These are phyloP conservation scores for Arrhamphus sclerolepis DNA, from an alignment of 2,797 vertebrate genomes.

Conservation along the genomic window DNA sequence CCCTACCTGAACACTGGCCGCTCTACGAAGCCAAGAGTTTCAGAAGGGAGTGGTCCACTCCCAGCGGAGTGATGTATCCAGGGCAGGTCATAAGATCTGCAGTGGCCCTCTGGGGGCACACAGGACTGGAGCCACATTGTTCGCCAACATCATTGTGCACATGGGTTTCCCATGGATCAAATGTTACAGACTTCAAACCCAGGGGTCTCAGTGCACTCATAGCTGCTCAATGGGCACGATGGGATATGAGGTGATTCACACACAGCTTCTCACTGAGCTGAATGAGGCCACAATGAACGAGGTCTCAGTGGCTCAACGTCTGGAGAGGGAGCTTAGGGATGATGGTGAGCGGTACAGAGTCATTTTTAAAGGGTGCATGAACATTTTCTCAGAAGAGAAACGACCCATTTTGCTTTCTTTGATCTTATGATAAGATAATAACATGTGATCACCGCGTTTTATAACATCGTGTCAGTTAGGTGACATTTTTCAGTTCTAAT, in stretches of 20 bases:
- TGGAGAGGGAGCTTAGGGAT: conserved; percentile 6
- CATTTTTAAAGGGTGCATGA: not conserved
- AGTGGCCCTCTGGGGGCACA: conserved; percentile 78
- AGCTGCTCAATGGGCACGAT: conserved; percentile 64
- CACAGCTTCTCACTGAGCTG: conserved; percentile 58
- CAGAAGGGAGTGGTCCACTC: conserved; percentile 67
- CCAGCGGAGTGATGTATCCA: conserved; percentile 75
- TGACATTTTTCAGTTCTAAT: not conserved
- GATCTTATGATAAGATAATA: too few relatives aligned
- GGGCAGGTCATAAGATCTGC: conserved; percentile 82
- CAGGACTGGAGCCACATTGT: conserved; percentile 84
- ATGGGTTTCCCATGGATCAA: conserved; percentile 83
- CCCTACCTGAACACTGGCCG: conserved; percentile 34
- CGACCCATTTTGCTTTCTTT: too few relatives aligned
- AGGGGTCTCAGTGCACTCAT: conserved; percentile 71
- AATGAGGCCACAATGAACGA: conserved; percentile 51
- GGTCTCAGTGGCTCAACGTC: conserved; percentile 30
- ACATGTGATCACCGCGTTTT: too few relatives aligned
- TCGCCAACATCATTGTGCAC: conserved; percentile 76
- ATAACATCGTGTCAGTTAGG: not conserved
- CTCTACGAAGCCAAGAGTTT: conserved; percentile 45
- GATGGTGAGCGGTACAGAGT: not conserved
- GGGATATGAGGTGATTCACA: conserved; percentile 66
- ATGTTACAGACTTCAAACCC: conserved; percentile 77
- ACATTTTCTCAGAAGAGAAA: too few relatives aligned